Evolutionary conservation across 2,113 vertebrate species (phyloP).

Genomic region (Anoplopoma fimbria): DNA sequence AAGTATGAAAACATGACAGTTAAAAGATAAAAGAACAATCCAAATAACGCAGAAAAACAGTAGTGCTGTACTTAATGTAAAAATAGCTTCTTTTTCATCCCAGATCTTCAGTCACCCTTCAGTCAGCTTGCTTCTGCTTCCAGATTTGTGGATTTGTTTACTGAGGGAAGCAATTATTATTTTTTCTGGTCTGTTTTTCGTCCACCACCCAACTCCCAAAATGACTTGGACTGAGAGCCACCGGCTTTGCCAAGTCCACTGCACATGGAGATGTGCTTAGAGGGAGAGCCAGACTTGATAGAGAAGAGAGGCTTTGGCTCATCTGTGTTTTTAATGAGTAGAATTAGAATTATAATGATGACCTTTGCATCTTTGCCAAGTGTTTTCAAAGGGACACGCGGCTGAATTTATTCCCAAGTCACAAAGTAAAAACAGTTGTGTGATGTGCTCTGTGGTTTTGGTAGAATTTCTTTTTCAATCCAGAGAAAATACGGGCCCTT

Average conservation of each 20-base stretch:
- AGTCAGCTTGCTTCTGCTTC: conserved; percentile 34
- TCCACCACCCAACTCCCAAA: not conserved
- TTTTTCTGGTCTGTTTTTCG: not conserved
- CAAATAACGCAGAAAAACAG: not conserved
- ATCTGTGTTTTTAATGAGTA: conserved; percentile 21
- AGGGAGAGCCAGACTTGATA: conserved; percentile 22
- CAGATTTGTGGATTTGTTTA: conserved; percentile 45
- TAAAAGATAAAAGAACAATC: not conserved
- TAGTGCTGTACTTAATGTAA: conserved; percentile 26
- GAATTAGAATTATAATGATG: conserved; percentile 31
- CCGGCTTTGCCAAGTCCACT: conserved; percentile 16
- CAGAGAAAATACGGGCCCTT: not conserved
- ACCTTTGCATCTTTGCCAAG: conserved; percentile 13
- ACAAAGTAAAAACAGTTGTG: not conserved
- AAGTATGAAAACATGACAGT: not conserved
- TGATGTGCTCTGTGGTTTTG: not conserved
- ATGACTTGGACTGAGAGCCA: conserved; percentile 29
- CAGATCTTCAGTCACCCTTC: too few species aligned
- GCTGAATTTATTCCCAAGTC: not conserved
- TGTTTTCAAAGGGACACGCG: conserved; percentile 15
- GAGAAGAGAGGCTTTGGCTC: conserved; percentile 10
- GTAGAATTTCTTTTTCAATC: not conserved
- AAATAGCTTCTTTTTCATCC: conserved; percentile 31
- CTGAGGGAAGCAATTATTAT: not conserved
- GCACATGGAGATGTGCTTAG: conserved; percentile 7